Evolutionary conservation across 2,113 vertebrate species (phyloP).

Genomic region (Lamprologus tigripictilis): DNA sequence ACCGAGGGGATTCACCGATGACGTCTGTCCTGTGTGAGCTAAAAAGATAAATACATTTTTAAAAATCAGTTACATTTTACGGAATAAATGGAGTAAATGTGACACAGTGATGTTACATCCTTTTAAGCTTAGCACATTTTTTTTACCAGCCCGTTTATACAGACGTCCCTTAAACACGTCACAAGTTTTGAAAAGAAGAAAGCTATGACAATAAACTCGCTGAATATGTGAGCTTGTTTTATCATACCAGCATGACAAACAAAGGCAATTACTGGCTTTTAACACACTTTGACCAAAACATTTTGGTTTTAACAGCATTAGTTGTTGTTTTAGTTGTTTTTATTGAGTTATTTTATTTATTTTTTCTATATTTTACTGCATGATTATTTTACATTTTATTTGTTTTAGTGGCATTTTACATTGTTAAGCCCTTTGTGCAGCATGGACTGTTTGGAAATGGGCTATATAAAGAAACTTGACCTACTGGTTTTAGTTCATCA

Average conservation of each 20-base stretch:
- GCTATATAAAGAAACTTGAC: rapidly evolving
- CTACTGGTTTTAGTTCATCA: background rate
- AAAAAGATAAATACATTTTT: background rate
- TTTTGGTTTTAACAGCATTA: background rate
- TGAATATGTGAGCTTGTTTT: background rate
- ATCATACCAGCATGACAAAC: rapidly evolving
- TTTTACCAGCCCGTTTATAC: background rate
- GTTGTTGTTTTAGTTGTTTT: background rate
- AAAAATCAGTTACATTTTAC: background rate
- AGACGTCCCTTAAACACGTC: rapidly evolving
- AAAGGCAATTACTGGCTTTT: background rate
- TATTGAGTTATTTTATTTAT: background rate
- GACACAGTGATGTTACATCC: rapidly evolving
- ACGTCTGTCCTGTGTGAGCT: slow-evolving; percentile 20
- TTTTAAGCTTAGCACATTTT: background rate
- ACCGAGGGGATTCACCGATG: slow-evolving; percentile 81
- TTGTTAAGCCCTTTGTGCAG: background rate
- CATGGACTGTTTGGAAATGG: background rate
- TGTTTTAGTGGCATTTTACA: background rate
- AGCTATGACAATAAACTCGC: rapidly evolving
- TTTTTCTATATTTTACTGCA: background rate
- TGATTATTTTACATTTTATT: background rate
- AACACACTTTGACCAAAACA: background rate
- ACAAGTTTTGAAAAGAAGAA: background rate
- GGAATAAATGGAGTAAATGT: background rate